Evolutionary conservation across 2,113 vertebrate genomes (phyloP).

Genomic region (Periophthalmodon schlosseri): DNA sequence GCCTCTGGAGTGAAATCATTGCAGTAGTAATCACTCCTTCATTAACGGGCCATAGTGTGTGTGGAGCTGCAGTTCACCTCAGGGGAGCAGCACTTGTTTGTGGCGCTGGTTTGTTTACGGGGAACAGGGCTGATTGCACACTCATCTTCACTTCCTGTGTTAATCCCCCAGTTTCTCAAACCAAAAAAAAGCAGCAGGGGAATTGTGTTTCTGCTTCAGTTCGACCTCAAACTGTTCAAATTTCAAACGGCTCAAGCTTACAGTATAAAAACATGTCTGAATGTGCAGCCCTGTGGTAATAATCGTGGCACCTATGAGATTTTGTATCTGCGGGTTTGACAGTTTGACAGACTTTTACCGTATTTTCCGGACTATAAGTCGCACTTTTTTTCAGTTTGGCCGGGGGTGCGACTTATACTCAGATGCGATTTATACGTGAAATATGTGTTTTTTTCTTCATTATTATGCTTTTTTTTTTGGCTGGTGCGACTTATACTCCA

Average conservation of each 20-base stretch:
- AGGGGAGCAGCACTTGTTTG: constrained; percentile 60
- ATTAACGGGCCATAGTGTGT: constrained; percentile 40
- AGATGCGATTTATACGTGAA: too few species aligned
- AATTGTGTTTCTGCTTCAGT: constrained; percentile 54
- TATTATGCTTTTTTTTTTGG: too few species aligned
- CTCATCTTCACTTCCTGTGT: constrained; percentile 69
- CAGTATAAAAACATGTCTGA: constrained; percentile 40
- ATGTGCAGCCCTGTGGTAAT: neutral
- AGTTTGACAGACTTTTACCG: too few species aligned
- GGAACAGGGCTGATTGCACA: constrained; percentile 58
- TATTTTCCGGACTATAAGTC: too few species aligned
- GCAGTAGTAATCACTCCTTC: constrained; percentile 41
- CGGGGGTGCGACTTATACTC: too few species aligned
- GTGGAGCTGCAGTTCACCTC: constrained; percentile 27
- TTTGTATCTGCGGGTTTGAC: neutral
- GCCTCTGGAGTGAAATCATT: constrained; percentile 32
- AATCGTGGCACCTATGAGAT: neutral
- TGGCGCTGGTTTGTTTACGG: constrained; percentile 62
- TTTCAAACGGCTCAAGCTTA: constrained; percentile 49
- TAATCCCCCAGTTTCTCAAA: constrained; percentile 61
- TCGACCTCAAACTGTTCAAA: constrained; percentile 60
- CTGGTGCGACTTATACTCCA: too few species aligned
- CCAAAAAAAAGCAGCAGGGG: constrained; percentile 24
- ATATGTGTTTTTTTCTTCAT: too few species aligned
- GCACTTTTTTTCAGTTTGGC: too few species aligned